Percentiles rank a stretch among this genome's conserved stretches.
phyloP scores from a whole-genome alignment of 2,797 vertebrate genomes.

The Xyrichtys novacula region DNA sequence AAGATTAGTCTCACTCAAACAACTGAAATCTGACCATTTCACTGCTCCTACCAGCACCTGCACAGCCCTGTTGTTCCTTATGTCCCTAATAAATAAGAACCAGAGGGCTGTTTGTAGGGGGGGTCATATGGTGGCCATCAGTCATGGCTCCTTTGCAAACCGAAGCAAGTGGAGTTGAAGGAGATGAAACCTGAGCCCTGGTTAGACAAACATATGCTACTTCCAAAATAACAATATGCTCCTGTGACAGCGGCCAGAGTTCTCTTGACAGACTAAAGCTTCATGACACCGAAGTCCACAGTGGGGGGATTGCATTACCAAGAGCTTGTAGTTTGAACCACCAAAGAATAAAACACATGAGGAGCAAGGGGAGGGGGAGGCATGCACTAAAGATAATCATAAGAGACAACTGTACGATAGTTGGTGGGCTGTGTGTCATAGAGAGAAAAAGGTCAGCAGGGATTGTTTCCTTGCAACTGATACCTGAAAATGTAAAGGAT shows the following conservation, averaged over 20 bases:
- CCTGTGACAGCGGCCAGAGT: constrained; percentile 75
- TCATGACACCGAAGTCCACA: constrained; percentile 65
- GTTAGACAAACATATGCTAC: constrained; percentile 89
- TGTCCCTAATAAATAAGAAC: constrained; percentile 76
- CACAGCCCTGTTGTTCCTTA: constrained; percentile 65
- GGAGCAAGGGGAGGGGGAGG: constrained; percentile 5
- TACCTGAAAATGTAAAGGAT: constrained; percentile 32
- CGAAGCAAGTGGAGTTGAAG: constrained; percentile 54
- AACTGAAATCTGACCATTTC: constrained; percentile 59
- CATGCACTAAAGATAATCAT: constrained; percentile 66
- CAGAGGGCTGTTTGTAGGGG: constrained; percentile 18
- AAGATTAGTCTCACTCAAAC: constrained; percentile 59
- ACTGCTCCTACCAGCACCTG: constrained; percentile 37
- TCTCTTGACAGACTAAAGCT: constrained; percentile 64
- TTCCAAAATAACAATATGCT: constrained; percentile 89
- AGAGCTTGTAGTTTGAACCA: constrained; percentile 33
- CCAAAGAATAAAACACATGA: constrained; percentile 44
- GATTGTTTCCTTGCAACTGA: constrained; percentile 53
- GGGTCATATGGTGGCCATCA: constrained; percentile 68
- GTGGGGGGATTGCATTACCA: constrained; percentile 78
- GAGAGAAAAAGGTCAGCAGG: constrained; percentile 33
- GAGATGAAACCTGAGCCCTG: constrained; percentile 83
- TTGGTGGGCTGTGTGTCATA: constrained; percentile 32
- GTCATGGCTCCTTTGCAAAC: constrained; percentile 68
- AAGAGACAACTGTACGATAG: constrained; percentile 58